Evolutionary conservation across 2,113 vertebrate species (phyloP).

Genomic region (Menidia beryllina): DNA sequence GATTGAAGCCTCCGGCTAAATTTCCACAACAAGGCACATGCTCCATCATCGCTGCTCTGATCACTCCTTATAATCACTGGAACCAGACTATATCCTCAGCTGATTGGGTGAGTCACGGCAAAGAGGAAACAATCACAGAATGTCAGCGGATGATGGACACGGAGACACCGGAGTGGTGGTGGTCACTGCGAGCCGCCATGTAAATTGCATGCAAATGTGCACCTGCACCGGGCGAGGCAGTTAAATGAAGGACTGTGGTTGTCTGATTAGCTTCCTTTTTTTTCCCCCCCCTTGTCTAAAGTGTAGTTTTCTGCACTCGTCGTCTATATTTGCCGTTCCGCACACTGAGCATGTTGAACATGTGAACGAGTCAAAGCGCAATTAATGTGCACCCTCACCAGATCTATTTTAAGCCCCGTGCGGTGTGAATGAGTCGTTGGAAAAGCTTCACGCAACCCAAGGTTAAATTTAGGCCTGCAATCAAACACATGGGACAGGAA

Average conservation of each 20-base stretch:
- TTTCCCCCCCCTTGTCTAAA: slow-evolving; percentile 44
- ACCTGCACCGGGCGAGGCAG: slow-evolving; percentile 73
- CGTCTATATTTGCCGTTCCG: slow-evolving; percentile 49
- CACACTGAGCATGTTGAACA: slow-evolving; percentile 25
- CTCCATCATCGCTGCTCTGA: slow-evolving; percentile 75
- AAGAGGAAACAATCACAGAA: slow-evolving; percentile 76
- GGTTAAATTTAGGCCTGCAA: slow-evolving; percentile 37
- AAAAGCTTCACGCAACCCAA: slow-evolving; percentile 29
- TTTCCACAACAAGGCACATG: slow-evolving; percentile 70
- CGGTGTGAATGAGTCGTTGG: slow-evolving; percentile 20
- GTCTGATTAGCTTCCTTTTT: slow-evolving; percentile 74
- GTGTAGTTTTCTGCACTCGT: slow-evolving; percentile 66
- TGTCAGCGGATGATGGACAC: slow-evolving; percentile 72
- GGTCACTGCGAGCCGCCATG: slow-evolving; percentile 75
- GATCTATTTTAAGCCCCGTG: slow-evolving; percentile 26
- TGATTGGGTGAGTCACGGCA: slow-evolving; percentile 70
- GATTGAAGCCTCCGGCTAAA: slow-evolving; percentile 78
- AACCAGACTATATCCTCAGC: slow-evolving; percentile 75
- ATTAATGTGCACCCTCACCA: slow-evolving; percentile 25
- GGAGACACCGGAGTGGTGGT: slow-evolving; percentile 53
- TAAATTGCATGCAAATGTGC: slow-evolving; percentile 83
- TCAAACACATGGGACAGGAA: slow-evolving; percentile 42
- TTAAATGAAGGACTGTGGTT: slow-evolving; percentile 65
- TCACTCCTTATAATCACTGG: slow-evolving; percentile 79
- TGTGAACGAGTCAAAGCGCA: slow-evolving; percentile 29